phyloP scores from a whole-genome alignment of 2,797 vertebrate species.

The Cheirogaleus major region DNA sequence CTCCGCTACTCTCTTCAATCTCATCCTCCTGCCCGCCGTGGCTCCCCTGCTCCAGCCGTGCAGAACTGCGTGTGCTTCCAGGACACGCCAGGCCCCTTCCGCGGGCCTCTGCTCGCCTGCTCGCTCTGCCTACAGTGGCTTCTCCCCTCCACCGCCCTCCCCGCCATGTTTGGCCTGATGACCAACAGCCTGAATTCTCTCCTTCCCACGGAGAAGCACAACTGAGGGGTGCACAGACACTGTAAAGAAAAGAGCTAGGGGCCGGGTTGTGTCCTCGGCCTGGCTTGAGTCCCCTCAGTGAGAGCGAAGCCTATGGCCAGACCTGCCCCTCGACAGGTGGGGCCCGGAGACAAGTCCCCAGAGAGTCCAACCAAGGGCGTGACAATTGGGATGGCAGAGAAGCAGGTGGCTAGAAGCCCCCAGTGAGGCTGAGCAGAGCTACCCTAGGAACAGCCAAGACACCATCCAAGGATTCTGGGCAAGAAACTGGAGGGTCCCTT shows the following conservation, averaged over 20 bases:
- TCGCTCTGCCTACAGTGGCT: background rate
- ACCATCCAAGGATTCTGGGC: too few relatives aligned
- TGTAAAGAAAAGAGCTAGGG: background rate
- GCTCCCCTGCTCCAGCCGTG: fast-evolving
- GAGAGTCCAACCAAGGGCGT: background rate
- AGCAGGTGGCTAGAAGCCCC: background rate
- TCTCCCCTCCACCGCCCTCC: fast-evolving
- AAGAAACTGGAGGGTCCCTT: background rate
- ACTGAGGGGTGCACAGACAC: fast-evolving
- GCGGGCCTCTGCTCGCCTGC: background rate
- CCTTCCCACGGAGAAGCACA: background rate
- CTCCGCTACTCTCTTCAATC: background rate
- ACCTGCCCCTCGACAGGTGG: too few relatives aligned
- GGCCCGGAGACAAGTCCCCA: background rate
- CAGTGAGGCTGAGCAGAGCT: background rate
- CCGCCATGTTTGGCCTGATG: too few relatives aligned
- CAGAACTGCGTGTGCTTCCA: background rate
- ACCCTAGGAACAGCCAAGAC: fast-evolving
- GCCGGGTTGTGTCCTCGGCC: background rate
- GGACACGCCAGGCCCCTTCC: background rate
- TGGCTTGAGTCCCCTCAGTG: background rate
- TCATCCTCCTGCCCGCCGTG: fast-evolving
- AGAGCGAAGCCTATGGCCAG: background rate
- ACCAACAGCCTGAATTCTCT: background rate
- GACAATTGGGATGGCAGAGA: background rate